These are phyloP conservation scores for Diplodus puntazzo DNA, from an alignment of 2,797 vertebrate genomes.

Conservation along the genomic window DNA sequence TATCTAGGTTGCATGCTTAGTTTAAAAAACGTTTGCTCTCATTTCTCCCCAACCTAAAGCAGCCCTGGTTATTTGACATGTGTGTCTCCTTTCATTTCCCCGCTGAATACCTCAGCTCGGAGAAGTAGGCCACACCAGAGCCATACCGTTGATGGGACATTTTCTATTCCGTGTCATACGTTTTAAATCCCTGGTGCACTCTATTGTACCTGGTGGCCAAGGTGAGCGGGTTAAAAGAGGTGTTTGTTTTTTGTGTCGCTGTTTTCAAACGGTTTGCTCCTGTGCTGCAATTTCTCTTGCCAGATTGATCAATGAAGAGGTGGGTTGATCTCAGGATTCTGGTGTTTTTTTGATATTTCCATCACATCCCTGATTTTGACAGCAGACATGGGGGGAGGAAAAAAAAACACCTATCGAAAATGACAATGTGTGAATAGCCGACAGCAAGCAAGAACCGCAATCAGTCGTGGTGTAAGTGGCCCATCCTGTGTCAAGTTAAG, in stretches of 20 bases:
- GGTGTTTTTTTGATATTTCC: background rate
- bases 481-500: constrained; percentile 67
- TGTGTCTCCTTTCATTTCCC: constrained; percentile 81
- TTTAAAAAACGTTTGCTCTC: constrained; percentile 77
- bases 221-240: constrained; percentile 33
- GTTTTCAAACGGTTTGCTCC: constrained; percentile 17
- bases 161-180: constrained; percentile 41
- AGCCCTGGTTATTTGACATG: constrained; percentile 79
- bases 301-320: constrained; percentile 19
- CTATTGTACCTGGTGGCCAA: constrained; percentile 43
- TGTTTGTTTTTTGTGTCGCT: constrained; percentile 11
- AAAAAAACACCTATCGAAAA: background rate
- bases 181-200: constrained; percentile 35
- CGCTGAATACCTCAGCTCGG: constrained; percentile 74
- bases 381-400: background rate
- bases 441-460: constrained; percentile 33
- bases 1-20: constrained; percentile 80
- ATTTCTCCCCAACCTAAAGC: constrained; percentile 75
- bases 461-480: constrained; percentile 59
- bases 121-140: constrained; percentile 79
- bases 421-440: constrained; percentile 30
- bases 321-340: constrained; percentile 14
- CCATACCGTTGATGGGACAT: constrained; percentile 52
- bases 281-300: constrained; percentile 11
- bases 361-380: constrained; percentile 1